Percentiles rank a stretch among this genome's conserved stretches.
These are phyloP conservation scores for Rotaria macrura DNA, from an alignment of 2,888 invertebrate species.

Conservation along the genomic window DNA sequence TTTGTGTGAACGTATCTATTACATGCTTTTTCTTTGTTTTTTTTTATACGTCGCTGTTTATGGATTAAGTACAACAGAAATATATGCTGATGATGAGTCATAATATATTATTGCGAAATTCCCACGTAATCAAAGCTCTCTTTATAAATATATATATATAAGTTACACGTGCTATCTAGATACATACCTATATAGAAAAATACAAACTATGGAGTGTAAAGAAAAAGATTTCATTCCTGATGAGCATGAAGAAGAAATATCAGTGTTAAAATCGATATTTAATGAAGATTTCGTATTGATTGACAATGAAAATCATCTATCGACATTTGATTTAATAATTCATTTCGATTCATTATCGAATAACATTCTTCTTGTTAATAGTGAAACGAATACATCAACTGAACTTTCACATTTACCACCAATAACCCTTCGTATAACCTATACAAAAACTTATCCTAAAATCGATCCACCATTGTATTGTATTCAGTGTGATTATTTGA, in stretches of 20 bases:
- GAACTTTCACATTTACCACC: background rate
- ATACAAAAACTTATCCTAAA: background rate
- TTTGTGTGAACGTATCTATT: background rate
- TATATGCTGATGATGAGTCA: background rate
- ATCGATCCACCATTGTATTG: background rate
- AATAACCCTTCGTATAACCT: background rate
- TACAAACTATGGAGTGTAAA: background rate
- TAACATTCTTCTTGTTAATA: background rate
- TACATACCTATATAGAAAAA: no score
- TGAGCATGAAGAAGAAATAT: background rate
- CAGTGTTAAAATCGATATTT: background rate
- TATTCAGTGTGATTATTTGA: background rate
- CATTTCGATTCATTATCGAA: background rate
- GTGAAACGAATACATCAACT: background rate
- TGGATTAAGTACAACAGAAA: background rate
- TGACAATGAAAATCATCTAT: background rate
- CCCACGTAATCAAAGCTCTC: background rate
- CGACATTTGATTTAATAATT: background rate
- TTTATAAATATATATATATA: background rate
- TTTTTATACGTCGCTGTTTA: background rate
- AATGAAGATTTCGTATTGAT: background rate
- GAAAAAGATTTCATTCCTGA: background rate
- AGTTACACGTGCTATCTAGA: no score
- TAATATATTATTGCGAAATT: background rate
- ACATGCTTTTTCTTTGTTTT: background rate